Base-by-base conservation (phyloP, 2,797 vertebrate genomes). In the Pelobates cultripes region DNA sequence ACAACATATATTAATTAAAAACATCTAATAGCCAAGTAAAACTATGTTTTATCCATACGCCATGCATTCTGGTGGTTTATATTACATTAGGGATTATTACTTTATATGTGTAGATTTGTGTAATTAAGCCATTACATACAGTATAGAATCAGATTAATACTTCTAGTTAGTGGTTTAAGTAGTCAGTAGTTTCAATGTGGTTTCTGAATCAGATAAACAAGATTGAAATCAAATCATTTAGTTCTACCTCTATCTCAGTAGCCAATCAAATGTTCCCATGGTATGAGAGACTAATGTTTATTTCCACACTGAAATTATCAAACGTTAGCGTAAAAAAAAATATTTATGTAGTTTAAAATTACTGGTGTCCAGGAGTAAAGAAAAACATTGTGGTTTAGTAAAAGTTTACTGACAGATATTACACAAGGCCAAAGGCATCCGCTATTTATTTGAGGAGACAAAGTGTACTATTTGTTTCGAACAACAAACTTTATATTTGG, bases 391-490 rank as follows among this genome's bases (percentile, higher is more conserved):
- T 72, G 77, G 82, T 72, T 70, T 55, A 15, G 6, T 28, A 41
- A 14, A 63, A 67, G 75, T 68, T 71, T 61, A 17, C 67, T 12
- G 72, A 15, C 41, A 44, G 67, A 84, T 75, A 60, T 75, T 76
- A 72, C 70, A 70, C 68, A 84, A 84, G 77, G 61, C 82, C 63
- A 55, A 69, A 67, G 73, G 45, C 73, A 53, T 63, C 47, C 14
- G 7, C 13, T 76, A 70, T 81, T 76, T 76, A 81, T 76, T 76
- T 42, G 45, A 76, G 47, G 53, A 79, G 47, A 79, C 77, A 75
- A 76, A 60, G 45, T 79, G 73, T 84, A 57, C 73, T 67, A 40
- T 41, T 67, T 67, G 51, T 76, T 75, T 72, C 55, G 3, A 67
- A 79, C 73, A 84, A 80, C 82, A 84, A 72, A 72, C 57, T 55